Evolutionary conservation across 2,888 invertebrate genomes (phyloP).

Genomic region (Lasiommata megera): DNA sequence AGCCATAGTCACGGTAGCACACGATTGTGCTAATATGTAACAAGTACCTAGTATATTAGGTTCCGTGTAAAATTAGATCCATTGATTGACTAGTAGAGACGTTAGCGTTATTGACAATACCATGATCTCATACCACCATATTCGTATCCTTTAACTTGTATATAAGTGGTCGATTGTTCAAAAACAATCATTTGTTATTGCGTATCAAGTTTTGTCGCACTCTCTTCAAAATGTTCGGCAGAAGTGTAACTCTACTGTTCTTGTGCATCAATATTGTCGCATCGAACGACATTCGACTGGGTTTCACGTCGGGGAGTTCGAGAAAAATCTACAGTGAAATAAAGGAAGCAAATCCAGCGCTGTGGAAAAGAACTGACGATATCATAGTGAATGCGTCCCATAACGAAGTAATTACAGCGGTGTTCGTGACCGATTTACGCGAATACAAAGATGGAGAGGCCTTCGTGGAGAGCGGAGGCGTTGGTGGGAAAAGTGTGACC

Average conservation of each 20-base stretch:
- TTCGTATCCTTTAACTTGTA: conserved; percentile 12
- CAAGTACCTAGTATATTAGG: not conserved
- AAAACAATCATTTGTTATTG: conserved; percentile 24
- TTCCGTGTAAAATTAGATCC: conserved; percentile 31
- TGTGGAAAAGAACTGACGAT: conserved; percentile 64
- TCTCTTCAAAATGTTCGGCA: conserved; percentile 19
- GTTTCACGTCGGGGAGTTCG: conserved; percentile 40
- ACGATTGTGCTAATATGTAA: not conserved
- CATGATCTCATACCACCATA: conserved; percentile 31
- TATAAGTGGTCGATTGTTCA: conserved; percentile 21
- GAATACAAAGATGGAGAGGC: conserved; percentile 61
- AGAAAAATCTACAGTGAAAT: conserved; percentile 58
- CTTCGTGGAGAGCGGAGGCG: conserved; percentile 56
- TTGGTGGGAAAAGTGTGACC: conserved; percentile 59
- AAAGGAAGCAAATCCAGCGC: conserved; percentile 57
- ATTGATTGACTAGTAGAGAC: conserved; percentile 17
- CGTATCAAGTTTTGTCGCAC: not conserved
- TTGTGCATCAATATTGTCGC: conserved; percentile 22
- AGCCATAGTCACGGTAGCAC: not conserved
- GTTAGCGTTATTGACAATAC: conserved; percentile 23
- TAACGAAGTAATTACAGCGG: conserved; percentile 58
- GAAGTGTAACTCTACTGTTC: conserved; percentile 8
- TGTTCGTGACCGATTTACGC: conserved; percentile 60
- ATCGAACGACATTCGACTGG: conserved; percentile 49
- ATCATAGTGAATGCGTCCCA: conserved; percentile 49